Conservation (phyloP, 2,797 vertebrate species). For the Rousettus madagascariensis region DNA sequence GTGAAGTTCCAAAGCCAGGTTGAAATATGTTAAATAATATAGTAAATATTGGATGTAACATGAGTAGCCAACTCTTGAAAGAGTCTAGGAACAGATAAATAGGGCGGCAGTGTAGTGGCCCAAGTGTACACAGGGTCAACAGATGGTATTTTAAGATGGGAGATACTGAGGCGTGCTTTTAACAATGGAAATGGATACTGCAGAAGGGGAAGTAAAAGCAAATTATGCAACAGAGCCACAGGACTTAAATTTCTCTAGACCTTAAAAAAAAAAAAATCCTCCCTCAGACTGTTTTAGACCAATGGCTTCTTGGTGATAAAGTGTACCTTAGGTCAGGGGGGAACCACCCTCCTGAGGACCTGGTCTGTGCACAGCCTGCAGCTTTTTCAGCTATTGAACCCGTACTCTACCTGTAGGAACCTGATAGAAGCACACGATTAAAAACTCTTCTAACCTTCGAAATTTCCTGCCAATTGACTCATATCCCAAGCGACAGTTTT, state of each 20-base stretch:
- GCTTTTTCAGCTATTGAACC: background rate
- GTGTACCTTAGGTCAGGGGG: background rate
- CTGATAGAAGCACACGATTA: background rate
- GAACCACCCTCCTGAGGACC: background rate
- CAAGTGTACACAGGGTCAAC: background rate
- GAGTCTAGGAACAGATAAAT: background rate
- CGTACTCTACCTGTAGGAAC: background rate
- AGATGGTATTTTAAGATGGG: background rate
- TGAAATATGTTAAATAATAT: background rate
- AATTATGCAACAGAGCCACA: background rate
- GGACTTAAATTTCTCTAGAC: background rate
- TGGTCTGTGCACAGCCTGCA: background rate
- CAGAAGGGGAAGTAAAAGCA: background rate
- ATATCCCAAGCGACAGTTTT: background rate
- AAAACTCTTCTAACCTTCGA: background rate
- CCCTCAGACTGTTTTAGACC: background rate
- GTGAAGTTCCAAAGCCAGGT: background rate
- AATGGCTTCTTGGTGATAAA: background rate
- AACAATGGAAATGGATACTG: background rate
- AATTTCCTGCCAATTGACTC: background rate
- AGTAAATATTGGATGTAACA: background rate
- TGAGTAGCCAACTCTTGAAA: background rate
- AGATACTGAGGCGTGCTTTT: background rate
- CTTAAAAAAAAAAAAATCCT: background rate
- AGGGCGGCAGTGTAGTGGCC: background rate